These are phyloP conservation scores for Trididemnum clinides DNA, from an alignment of 23 tunicate genomes.

Conservation along the genomic window DNA sequence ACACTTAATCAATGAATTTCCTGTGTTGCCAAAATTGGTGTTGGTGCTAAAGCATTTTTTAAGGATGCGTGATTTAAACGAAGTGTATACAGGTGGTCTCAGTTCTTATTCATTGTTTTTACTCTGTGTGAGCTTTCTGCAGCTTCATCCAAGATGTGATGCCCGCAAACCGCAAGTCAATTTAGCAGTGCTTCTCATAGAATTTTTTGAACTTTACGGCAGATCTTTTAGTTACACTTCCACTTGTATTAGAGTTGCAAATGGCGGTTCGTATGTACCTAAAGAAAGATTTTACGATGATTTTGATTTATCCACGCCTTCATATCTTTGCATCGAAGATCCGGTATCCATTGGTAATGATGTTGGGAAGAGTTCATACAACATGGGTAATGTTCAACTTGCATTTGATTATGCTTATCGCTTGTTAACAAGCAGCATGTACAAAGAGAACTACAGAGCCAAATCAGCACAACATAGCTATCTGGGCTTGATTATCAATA, in stretches of 20 bases:
- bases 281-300: constrained; percentile 35
- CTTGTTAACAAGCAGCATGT: constrained; percentile 29
- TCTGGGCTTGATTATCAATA: not conserved
- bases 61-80: constrained; percentile 80
- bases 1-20: constrained; percentile 9
- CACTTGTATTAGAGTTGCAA: constrained; percentile 65
- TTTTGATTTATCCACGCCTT: constrained; percentile 30
- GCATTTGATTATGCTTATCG: constrained; percentile 84
- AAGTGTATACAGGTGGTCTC: constrained; percentile 97
- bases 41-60: constrained; percentile 88
- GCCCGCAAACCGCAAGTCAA: constrained; percentile 46
- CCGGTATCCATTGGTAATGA: constrained; percentile 86
- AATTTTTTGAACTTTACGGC: constrained; percentile 98
- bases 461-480: no score
- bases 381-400: constrained; percentile 51
- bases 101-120: constrained; percentile 86
- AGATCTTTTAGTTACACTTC: constrained; percentile 66
- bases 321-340: constrained; percentile 78
- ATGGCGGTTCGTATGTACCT: constrained; percentile 66
- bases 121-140: constrained; percentile 83
- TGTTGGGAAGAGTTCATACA: constrained; percentile 76
- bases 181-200: constrained; percentile 80
- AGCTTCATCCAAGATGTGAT: constrained; percentile 71
- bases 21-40: constrained; percentile 75
- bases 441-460: not conserved